These are phyloP conservation scores for Rhea americana DNA, from an alignment of 2,113 vertebrate species.

Conservation along the genomic window DNA sequence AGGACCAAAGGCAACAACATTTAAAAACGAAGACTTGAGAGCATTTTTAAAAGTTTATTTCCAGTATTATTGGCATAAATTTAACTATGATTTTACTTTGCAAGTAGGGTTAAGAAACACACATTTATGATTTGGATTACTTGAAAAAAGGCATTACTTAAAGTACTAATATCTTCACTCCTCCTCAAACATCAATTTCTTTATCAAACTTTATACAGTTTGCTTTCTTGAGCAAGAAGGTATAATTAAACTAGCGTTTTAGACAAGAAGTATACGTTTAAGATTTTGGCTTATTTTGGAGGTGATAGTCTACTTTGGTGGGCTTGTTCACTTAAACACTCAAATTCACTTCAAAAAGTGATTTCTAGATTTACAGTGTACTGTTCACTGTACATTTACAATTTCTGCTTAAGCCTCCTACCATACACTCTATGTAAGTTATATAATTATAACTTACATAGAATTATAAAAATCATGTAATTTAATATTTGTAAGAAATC, in stretches of 20 bases:
- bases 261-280: not conserved
- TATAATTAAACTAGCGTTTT: not conserved
- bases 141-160: not conserved
- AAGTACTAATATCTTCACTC: not conserved
- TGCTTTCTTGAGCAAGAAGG: not conserved
- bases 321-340: not conserved
- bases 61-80: not conserved
- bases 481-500: not conserved
- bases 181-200: not conserved
- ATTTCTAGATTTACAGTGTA: not conserved
- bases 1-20: not conserved
- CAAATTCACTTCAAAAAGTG: not conserved
- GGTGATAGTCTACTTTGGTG: not conserved
- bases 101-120: not conserved
- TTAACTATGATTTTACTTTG: not conserved
- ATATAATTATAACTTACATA: too few relatives aligned
- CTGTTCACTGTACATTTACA: not conserved
- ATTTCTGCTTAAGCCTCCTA: not conserved
- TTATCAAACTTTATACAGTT: not conserved
- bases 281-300: not conserved
- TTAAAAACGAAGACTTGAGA: not conserved
- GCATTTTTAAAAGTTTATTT: accelerated
- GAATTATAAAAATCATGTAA: not conserved
- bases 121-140: not conserved
- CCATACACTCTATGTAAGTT: too few relatives aligned